Base-by-base conservation (phyloP, 2,797 vertebrate species). In the Chelmon rostratus region DNA sequence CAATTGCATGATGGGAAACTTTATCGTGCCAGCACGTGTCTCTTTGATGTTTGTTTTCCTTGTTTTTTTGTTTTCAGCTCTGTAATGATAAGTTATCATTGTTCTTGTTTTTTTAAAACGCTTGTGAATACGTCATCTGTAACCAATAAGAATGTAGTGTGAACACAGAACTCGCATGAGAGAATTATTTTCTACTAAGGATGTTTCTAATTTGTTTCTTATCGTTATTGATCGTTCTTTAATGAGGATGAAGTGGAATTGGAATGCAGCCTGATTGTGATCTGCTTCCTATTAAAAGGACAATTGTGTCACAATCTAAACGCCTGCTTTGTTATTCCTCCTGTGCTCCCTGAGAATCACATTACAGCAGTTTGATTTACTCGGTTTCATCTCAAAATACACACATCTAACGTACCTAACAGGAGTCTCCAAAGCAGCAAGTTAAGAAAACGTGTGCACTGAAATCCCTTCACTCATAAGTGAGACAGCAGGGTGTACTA, bases 121-220 rank as follows among this genome's bases (percentile, higher is more conserved):
- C 93, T 93, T 95, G 94, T 94, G 91, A 93, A 89, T 91, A 93
- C 10, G 84, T 91, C 87, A 84, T 82, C 85, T 84, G 85, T 94
- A 91, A 91, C 78, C 79, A 91, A 91, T 87, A 88, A 87, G 91
- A 95, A 95, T 94, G 95, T 94, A 92, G 90, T 91, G 90, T 94
- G 88, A 92, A 92, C 84, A 94, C 93, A 86, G 84, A 92, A 91
- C 88, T 93, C 79, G 94, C 95, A 96, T 95, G 95, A 95, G 89
- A 93, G 90, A 91, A 92, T 95, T 95, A 90, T 96, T 96, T 95
- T 95, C 93, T 96, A 96, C 94, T 59, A 42, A 93, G 89, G 90
- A 95, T 93, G 93, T 96, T 96, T 96, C 88, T 95, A 93, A 94
- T 94, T 95, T 93, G 82, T 95, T 94, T 95, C 89, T 89, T 92